Conservation (phyloP, 2,888 invertebrate genomes). For the Lacanobia wlatinum region DNA sequence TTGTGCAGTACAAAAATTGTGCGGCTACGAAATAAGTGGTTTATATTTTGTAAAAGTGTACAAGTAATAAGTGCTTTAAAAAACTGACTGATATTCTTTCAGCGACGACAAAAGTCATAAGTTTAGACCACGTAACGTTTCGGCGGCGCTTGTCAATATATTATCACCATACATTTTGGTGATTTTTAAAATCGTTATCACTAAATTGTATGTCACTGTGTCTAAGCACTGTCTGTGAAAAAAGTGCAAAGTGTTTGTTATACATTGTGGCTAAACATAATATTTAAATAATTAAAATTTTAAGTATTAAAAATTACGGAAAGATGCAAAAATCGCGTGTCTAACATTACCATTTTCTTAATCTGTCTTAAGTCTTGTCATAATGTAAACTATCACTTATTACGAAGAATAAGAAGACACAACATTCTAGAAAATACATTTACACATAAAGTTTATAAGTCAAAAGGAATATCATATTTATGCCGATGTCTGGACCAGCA, state of each 20-base stretch:
- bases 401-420: not conserved
- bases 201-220: not conserved
- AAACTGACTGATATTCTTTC: not conserved
- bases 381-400: too few relatives aligned
- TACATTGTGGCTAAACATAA: not conserved
- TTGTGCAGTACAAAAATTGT: not conserved
- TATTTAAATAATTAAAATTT: not conserved
- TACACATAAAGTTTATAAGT: constrained; percentile 4
- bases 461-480: constrained; percentile 1
- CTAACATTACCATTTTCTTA: too few relatives aligned
- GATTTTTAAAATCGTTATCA: too few relatives aligned
- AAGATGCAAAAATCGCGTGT: too few relatives aligned
- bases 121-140: not conserved
- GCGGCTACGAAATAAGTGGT: not conserved
- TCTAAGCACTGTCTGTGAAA: not conserved
- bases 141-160: not conserved
- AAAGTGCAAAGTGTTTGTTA: not conserved
- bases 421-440: not conserved
- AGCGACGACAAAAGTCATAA: not conserved
- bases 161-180: too few relatives aligned
- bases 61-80: too few relatives aligned
- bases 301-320: too few relatives aligned
- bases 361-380: too few relatives aligned
- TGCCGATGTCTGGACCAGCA: constrained; percentile 3
- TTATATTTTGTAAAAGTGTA: not conserved